Base-by-base conservation (phyloP, 2,113 vertebrate genomes). In the Anhinga rufa region DNA sequence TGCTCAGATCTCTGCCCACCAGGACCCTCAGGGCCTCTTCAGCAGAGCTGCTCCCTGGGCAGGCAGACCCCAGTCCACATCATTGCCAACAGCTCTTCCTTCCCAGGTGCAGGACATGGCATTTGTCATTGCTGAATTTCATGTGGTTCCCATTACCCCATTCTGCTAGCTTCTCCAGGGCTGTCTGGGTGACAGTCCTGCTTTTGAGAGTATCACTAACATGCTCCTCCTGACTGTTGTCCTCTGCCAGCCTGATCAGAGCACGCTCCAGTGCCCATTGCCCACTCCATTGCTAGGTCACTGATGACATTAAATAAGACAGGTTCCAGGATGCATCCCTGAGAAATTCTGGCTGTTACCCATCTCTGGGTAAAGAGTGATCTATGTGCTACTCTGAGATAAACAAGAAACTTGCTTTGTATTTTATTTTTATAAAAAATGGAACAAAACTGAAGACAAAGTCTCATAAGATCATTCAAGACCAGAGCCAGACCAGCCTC, bases 231-330 rank as follows among this genome's bases (percentile, higher is more conserved):
- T 70, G n/a, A 29, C 7, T 34, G 14, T 14, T 65, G 54, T n/a
- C 29, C 16, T 55, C 40, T 81, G 49, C 13, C 54, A 40, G 22
- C 16, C 15, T 15, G 46, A 66, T 86, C 64, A 52, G n/a, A 44
- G 10, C 28, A n/a, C 0, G 0, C 54, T 44, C 26, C 36, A 32
- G 40, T 34, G 38, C 36, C 40, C 24, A 6, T 34, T 49, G 22
- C 26, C 62, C 0, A 0, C 14, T n/a, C 29, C 38, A 40, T 34
- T 13, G 0, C 44, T 17, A 4, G 29, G 52, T 62, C 48, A 17
- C 32, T 21, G 61, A 32, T 48, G 22, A 4, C 5, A 25, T 44
- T 20, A 40, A 68, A 31, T 0, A 31, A 9, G 16, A 58, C 48
- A 46, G 22, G 25, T 25, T 29, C 14, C 42, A 62, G 31, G 22